Evolutionary conservation across 2,888 invertebrate species (phyloP).

Genomic region (Girardia tigrina): DNA sequence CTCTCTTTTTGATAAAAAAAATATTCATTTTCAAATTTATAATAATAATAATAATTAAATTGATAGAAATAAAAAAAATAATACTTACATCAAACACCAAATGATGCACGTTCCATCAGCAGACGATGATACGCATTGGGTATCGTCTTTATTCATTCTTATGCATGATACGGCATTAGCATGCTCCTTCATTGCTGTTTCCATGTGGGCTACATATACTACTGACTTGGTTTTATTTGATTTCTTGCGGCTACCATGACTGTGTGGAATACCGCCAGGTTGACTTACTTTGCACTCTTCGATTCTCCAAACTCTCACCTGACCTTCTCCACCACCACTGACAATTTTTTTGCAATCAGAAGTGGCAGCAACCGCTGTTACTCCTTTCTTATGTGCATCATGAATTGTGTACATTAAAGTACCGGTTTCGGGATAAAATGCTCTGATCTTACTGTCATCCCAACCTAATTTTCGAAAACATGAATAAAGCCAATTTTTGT

Average conservation of each 20-base stretch:
- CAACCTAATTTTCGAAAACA: constrained; percentile 45
- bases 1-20: no score
- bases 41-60: no score
- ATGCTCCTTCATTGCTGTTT: constrained; percentile 73
- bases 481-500: constrained; percentile 27
- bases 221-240: background rate
- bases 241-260: constrained; percentile 39
- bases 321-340: constrained; percentile 82
- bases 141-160: constrained; percentile 63
- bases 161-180: constrained; percentile 71
- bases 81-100: constrained; percentile 67
- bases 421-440: constrained; percentile 57
- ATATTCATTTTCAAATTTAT: no score
- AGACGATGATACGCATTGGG: constrained; percentile 72
- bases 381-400: constrained; percentile 76
- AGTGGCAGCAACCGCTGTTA: constrained; percentile 67
- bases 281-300: constrained; percentile 34
- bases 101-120: constrained; percentile 81
- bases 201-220: constrained; percentile 46
- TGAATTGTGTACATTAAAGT: constrained; percentile 66
- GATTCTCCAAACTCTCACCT: constrained; percentile 53
- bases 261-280: constrained; percentile 31
- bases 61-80: no score
- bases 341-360: constrained; percentile 61
- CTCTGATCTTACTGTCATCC: constrained; percentile 52